Evolutionary conservation across 2,113 vertebrate genomes (phyloP).

Genomic region (Sphyrna mokarran): DNA sequence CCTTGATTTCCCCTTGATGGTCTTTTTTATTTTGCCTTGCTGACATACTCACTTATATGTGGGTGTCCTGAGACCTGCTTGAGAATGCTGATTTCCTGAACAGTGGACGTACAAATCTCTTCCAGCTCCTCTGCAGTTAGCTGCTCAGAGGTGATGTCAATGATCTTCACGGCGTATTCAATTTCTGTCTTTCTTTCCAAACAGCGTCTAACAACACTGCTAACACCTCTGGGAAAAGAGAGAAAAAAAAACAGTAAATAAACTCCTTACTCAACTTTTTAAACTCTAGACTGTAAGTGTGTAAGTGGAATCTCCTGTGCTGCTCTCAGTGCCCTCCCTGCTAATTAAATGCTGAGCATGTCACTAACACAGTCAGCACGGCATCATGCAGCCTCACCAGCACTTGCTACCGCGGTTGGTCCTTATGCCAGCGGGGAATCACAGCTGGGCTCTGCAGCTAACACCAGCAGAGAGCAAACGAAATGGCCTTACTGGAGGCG

Average conservation of each 20-base stretch:
- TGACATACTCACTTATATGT: slow-evolving; percentile 79
- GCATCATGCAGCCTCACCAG: too few species aligned
- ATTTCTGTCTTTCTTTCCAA: slow-evolving; percentile 69
- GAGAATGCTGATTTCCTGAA: slow-evolving; percentile 90
- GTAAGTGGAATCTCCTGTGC: background rate
- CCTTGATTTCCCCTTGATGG: background rate
- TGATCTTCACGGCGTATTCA: slow-evolving; percentile 91
- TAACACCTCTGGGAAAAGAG: slow-evolving; percentile 72
- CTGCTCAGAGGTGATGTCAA: slow-evolving; percentile 86
- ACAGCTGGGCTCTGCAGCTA: too few species aligned
- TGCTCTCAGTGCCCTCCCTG: background rate
- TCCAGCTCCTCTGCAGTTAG: slow-evolving; percentile 67
- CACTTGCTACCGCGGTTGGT: too few species aligned
- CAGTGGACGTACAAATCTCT: slow-evolving; percentile 76
- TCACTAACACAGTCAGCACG: too few species aligned
- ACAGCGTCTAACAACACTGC: slow-evolving; percentile 87
- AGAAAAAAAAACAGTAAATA: background rate
- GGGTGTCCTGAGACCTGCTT: slow-evolving; percentile 77
- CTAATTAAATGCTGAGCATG: too few species aligned
- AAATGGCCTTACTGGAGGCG: too few species aligned
- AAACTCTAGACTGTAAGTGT: too few species aligned
- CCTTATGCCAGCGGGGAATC: too few species aligned
- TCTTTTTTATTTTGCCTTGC: background rate
- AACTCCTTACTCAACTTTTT: background rate
- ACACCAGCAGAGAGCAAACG: too few species aligned